Percentiles rank a stretch among this genome's conserved stretches.
Evolutionary conservation across 2,113 vertebrate genomes (phyloP).

Genomic region (Cyanoderma ruficeps): DNA sequence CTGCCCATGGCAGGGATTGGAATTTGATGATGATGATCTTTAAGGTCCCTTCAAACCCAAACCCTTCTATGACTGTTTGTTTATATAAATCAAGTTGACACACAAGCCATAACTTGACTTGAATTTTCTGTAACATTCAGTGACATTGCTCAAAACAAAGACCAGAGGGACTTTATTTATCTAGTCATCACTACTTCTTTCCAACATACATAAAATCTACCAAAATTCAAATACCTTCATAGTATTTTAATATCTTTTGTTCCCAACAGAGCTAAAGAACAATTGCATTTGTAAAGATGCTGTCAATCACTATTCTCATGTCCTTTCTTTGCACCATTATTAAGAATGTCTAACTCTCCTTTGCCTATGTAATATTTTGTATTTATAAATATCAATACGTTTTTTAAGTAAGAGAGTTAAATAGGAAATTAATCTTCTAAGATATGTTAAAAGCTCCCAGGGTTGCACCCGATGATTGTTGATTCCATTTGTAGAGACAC

Average conservation of each 20-base stretch:
- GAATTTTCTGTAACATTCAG: not conserved
- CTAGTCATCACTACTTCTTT: not conserved
- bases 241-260: not conserved
- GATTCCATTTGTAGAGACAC: not conserved
- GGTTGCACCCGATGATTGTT: not conserved
- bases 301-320: not conserved
- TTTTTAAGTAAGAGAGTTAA: not conserved
- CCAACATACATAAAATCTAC: not conserved
- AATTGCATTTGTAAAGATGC: not conserved
- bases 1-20: not conserved
- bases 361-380: not conserved
- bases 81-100: not conserved
- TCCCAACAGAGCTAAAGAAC: not conserved
- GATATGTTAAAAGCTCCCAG: not conserved
- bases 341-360: not conserved
- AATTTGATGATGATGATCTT: not conserved
- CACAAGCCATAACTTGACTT: not conserved
- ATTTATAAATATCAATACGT: not conserved
- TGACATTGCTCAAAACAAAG: not conserved
- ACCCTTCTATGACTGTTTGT: not conserved
- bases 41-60: not conserved
- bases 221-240: not conserved
- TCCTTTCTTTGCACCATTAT: not conserved
- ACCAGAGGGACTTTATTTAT: not conserved
- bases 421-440: not conserved